Evolutionary conservation across 2,888 invertebrate species (phyloP).

Genomic region (Sceliomorpha sp.): DNA sequence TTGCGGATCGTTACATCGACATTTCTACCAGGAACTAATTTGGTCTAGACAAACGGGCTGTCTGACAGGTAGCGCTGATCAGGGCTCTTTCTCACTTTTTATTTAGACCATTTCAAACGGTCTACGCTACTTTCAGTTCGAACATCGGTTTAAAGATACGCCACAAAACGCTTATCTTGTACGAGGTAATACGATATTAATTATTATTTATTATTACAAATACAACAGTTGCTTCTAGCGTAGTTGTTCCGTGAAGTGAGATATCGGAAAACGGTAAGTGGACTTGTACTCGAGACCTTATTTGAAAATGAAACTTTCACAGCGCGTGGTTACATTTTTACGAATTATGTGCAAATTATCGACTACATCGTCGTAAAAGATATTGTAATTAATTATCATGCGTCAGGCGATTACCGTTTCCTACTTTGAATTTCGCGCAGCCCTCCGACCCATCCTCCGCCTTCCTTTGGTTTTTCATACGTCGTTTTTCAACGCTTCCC

Average conservation of each 20-base stretch:
- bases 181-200: too few species aligned
- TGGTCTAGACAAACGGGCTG: constrained; percentile 2
- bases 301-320: background rate
- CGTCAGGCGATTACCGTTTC: background rate
- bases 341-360: background rate
- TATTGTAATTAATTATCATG: constrained; percentile 9
- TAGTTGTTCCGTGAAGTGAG: too few species aligned
- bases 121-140: background rate
- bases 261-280: too few species aligned
- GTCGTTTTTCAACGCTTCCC: constrained; percentile 1
- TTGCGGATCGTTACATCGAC: constrained; percentile 5
- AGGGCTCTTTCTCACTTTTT: constrained; percentile 1
- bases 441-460: background rate
- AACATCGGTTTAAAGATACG: too few species aligned
- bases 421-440: constrained; percentile 11
- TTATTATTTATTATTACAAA: too few species aligned
- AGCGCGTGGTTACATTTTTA: background rate
- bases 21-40: constrained; percentile 9
- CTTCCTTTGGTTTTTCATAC: background rate
- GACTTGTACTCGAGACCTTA: too few species aligned
- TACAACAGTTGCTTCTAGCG: too few species aligned
- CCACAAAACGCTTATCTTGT: too few species aligned
- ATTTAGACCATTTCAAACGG: background rate
- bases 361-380: background rate
- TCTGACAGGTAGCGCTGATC: constrained; percentile 15